Conservation (phyloP, 2,888 invertebrate species). For the Sthenelais limicola region DNA sequence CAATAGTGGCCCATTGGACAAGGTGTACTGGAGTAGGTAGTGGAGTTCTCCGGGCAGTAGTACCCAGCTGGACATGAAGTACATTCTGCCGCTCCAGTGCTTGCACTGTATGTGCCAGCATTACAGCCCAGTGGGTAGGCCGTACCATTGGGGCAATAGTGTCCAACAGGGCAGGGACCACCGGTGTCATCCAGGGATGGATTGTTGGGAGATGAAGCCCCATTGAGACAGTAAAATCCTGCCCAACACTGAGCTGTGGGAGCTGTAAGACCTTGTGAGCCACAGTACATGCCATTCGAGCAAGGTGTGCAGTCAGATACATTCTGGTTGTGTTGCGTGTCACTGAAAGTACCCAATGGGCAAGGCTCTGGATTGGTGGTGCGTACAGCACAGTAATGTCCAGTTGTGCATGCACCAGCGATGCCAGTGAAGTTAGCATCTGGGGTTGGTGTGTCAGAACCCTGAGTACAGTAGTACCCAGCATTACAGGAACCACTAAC, state of each 20-base stretch:
- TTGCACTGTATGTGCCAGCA: constrained; percentile 63
- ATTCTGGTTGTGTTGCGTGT: constrained; percentile 62
- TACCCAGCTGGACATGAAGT: constrained; percentile 57
- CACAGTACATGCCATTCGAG: constrained; percentile 62
- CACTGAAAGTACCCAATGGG: constrained; percentile 63
- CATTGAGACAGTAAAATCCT: constrained; percentile 67
- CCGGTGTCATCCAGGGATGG: constrained; percentile 56
- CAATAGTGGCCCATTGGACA: constrained; percentile 67
- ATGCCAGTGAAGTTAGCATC: constrained; percentile 58
- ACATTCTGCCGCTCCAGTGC: constrained; percentile 46
- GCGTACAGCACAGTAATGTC: constrained; percentile 60
- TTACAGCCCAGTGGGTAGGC: constrained; percentile 65
- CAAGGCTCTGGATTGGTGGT: constrained; percentile 61
- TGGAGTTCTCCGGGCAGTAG: constrained; percentile 63
- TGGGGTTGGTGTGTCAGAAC: constrained; percentile 61
- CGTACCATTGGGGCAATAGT: constrained; percentile 68
- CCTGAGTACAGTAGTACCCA: constrained; percentile 68
- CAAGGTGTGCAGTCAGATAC: constrained; percentile 61
- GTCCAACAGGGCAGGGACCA: constrained; percentile 67
- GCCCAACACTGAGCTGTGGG: constrained; percentile 65
- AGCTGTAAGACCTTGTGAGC: constrained; percentile 55
- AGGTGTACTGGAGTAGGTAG: constrained; percentile 42
- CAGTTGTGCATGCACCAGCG: constrained; percentile 66
- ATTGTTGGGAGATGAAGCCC: constrained; percentile 59
- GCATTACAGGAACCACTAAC: constrained; percentile 59